Percentiles rank a stretch among this genome's conserved stretches.
Evolutionary conservation across 2,888 invertebrate species (phyloP).

Genomic region (Amphiduros pacificus): DNA sequence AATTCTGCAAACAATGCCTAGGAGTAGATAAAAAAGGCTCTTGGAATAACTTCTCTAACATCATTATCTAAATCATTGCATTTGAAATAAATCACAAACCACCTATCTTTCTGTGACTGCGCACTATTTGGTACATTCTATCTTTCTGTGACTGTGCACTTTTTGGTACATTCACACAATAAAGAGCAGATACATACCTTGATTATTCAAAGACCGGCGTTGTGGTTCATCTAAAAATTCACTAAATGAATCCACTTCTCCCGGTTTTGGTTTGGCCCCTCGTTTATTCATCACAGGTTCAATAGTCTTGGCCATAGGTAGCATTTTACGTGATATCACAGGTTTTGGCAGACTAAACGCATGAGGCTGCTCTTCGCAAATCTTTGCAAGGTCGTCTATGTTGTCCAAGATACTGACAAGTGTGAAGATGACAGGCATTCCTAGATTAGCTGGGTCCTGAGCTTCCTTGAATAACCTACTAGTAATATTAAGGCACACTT

Average conservation of each 20-base stretch:
- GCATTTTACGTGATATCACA: conserved; percentile 16
- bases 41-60: no score
- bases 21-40: no score
- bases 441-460: conserved; percentile 31
- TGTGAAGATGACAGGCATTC: conserved; percentile 45
- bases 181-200: background rate
- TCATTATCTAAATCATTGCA: no score
- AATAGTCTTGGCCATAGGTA: background rate
- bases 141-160: no score
- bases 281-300: background rate
- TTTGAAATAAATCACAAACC: no score
- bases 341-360: conserved; percentile 36
- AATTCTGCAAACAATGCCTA: no score
- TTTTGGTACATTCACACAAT: no score
- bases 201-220: background rate
- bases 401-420: conserved; percentile 47
- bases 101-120: no score
- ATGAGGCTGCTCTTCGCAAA: conserved; percentile 35
- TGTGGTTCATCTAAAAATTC: no score
- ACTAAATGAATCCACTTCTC: background rate
- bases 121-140: no score
- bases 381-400: conserved; percentile 34
- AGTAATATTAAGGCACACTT: conserved; percentile 45
- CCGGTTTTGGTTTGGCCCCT: no score
- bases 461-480: conserved; percentile 40